phyloP scores from a whole-genome alignment of 2,113 vertebrate genomes.

The Caranx melampygus region DNA sequence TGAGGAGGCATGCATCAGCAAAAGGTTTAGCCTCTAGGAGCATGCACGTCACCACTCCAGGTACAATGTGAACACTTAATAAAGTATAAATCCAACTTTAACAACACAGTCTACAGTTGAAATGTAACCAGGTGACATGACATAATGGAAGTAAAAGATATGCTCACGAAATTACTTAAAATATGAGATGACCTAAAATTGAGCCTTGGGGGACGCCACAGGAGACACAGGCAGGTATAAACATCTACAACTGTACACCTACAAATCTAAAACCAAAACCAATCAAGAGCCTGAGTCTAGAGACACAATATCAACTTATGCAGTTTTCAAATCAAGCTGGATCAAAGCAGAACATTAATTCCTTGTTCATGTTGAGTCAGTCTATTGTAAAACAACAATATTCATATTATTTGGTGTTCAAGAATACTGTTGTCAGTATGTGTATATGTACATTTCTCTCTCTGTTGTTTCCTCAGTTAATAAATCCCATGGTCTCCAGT shows the following conservation, averaged over 20 bases:
- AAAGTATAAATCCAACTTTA: not conserved
- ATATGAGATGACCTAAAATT: not conserved
- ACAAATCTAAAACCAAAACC: not conserved
- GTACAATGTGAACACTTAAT: not conserved
- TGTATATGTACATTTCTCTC: not conserved
- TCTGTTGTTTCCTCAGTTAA: constrained; percentile 2
- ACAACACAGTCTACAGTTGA: not conserved
- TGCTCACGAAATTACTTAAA: not conserved
- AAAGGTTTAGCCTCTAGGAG: not conserved
- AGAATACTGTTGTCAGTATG: not conserved
- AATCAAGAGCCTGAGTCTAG: too few species aligned
- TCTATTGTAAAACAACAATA: too few species aligned
- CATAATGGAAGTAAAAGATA: not conserved
- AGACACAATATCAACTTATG: not conserved
- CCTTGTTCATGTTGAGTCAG: too few species aligned
- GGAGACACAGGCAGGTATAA: too few species aligned
- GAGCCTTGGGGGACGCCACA: not conserved
- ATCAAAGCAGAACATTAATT: not conserved
- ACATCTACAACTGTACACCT: too few species aligned
- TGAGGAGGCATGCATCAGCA: too few species aligned
- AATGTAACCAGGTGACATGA: not conserved
- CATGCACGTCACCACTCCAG: not conserved
- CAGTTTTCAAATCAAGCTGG: not conserved
- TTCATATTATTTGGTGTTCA: not conserved
- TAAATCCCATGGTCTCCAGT: constrained; percentile 8